phyloP scores from a whole-genome alignment of 1,140 invertebrate species.

The Pentalonia nigronervosa region DNA sequence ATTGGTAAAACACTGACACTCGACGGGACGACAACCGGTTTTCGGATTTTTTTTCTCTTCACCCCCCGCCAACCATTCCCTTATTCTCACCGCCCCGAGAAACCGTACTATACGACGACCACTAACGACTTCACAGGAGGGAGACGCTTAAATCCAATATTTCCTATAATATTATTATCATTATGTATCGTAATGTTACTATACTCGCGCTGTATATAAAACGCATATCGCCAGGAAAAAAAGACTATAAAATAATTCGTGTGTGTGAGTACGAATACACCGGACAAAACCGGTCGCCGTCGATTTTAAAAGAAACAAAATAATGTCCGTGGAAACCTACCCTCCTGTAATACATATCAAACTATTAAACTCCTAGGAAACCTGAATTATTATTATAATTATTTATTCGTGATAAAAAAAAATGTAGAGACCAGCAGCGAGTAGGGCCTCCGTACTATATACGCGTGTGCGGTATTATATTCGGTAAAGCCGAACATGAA shows the following conservation, averaged over 20 bases:
- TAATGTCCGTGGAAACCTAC: background rate
- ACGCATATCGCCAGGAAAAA: background rate
- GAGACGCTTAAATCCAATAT: background rate
- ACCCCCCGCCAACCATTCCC: background rate
- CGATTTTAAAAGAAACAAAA: background rate
- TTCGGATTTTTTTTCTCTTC: background rate
- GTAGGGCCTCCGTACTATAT: background rate
- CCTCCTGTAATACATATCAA: background rate
- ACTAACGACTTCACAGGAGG: background rate
- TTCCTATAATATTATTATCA: background rate
- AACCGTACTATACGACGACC: background rate
- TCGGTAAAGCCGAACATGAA: background rate
- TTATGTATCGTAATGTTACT: background rate
- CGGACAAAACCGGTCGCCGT: background rate
- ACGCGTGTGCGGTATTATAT: background rate
- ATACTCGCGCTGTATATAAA: background rate
- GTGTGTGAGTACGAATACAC: background rate
- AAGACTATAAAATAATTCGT: background rate
- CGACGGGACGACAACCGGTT: constrained; percentile 12
- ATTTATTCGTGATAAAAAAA: background rate
- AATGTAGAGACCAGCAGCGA: background rate
- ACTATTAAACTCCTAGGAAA: background rate
- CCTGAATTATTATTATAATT: background rate
- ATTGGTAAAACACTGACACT: constrained; percentile 2
- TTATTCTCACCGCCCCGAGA: background rate